These are phyloP conservation scores for Casuarius casuarius DNA, from an alignment of 2,113 vertebrate species.

Conservation along the genomic window DNA sequence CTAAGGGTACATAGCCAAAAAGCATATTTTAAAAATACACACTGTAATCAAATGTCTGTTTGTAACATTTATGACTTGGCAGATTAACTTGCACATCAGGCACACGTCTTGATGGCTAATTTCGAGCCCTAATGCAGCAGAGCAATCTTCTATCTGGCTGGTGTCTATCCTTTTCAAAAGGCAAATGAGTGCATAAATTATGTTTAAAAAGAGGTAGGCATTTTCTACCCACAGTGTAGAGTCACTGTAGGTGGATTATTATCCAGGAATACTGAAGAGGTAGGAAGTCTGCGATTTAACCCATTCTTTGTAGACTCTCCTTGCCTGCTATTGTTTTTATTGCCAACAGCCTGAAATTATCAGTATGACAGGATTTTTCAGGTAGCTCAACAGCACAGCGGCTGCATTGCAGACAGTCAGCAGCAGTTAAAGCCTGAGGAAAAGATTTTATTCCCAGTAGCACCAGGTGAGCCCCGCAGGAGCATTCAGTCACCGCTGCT, in stretches of 20 bases:
- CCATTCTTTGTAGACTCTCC: constrained; percentile 32
- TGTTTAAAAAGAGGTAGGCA: constrained; percentile 62
- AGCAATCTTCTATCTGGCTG: constrained; percentile 62
- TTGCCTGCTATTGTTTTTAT: background rate
- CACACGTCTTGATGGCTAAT: constrained; percentile 51
- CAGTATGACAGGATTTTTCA: background rate
- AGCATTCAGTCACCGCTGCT: background rate
- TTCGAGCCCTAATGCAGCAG: constrained; percentile 47
- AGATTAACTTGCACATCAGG: constrained; percentile 51
- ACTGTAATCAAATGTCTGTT: constrained; percentile 42
- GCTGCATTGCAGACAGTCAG: constrained; percentile 6
- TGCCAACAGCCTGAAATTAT: background rate
- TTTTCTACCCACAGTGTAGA: constrained; percentile 62
- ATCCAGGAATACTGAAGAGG: constrained; percentile 52
- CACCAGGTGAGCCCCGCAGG: background rate
- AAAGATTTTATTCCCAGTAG: background rate
- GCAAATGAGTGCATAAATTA: constrained; percentile 69
- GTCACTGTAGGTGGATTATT: constrained; percentile 68
- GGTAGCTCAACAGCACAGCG: background rate
- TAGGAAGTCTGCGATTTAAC: constrained; percentile 64
- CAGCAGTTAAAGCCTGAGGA: constrained; percentile 12
- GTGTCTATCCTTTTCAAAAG: constrained; percentile 65
- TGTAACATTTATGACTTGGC: constrained; percentile 38
- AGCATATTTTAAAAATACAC: background rate
- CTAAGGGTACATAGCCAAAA: background rate